These are phyloP conservation scores for Salvelinus sp. DNA, from an alignment of 2,113 vertebrate genomes.

Conservation along the genomic window DNA sequence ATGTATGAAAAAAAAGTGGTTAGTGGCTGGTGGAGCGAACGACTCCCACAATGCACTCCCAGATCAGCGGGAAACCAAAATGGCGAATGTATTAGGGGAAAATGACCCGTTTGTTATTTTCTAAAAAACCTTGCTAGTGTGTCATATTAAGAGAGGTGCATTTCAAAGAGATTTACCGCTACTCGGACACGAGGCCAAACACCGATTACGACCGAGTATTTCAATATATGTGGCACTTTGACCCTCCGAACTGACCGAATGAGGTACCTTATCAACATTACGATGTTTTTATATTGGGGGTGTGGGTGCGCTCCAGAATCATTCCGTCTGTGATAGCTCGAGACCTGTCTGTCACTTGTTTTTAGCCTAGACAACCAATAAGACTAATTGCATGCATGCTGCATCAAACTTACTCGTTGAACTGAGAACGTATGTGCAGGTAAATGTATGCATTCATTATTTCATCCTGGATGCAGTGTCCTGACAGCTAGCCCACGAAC, in stretches of 20 bases:
- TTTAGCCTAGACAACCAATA: slow-evolving; percentile 7
- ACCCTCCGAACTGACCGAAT: slow-evolving; percentile 83
- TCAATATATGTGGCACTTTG: slow-evolving; percentile 64
- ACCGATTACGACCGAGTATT: slow-evolving; percentile 43
- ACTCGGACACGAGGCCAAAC: slow-evolving; percentile 25
- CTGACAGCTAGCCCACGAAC: neutral
- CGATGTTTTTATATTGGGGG: slow-evolving; percentile 61
- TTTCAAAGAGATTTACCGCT: neutral
- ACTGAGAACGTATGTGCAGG: neutral
- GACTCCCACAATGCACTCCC: slow-evolving; percentile 85
- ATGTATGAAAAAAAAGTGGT: slow-evolving; percentile 3
- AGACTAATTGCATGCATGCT: neutral
- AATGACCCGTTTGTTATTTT: slow-evolving; percentile 75
- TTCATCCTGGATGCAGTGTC: neutral
- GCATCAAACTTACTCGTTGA: neutral
- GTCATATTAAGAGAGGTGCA: slow-evolving; percentile 10
- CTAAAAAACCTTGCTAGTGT: slow-evolving; percentile 47
- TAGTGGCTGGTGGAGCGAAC: neutral
- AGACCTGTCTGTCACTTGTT: slow-evolving; percentile 34
- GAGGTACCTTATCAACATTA: slow-evolving; percentile 76
- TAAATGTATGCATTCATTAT: neutral
- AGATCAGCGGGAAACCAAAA: slow-evolving; percentile 93
- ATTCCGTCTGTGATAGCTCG: slow-evolving; percentile 20
- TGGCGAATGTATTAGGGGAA: slow-evolving; percentile 79
- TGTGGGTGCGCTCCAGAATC: slow-evolving; percentile 41